Evolutionary conservation across 2,888 invertebrate species (phyloP).

Genomic region (Apamea sordens): DNA sequence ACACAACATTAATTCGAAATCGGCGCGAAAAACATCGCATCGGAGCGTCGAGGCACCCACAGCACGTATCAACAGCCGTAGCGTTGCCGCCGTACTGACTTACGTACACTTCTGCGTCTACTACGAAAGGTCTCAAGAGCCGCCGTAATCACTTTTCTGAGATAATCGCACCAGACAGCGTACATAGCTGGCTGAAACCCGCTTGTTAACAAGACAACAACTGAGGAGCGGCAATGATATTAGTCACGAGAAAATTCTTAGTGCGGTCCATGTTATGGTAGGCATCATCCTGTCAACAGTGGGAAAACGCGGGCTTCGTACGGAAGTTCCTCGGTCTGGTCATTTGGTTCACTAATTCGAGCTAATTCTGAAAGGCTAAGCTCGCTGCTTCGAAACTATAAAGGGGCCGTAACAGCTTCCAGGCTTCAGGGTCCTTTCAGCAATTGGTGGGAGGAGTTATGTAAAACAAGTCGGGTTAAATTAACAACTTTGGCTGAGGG

Average conservation of each 20-base stretch:
- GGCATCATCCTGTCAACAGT: constrained; percentile 77
- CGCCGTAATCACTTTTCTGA: constrained; percentile 48
- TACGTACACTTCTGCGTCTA: constrained; percentile 57
- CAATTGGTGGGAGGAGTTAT: constrained; percentile 62
- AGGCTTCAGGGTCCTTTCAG: constrained; percentile 49
- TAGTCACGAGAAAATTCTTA: constrained; percentile 39
- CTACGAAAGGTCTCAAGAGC: constrained; percentile 57
- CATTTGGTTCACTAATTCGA: constrained; percentile 82
- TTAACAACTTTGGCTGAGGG: constrained; percentile 60
- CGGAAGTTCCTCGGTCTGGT: constrained; percentile 75
- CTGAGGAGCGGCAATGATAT: constrained; percentile 60
- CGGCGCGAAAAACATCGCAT: constrained; percentile 79
- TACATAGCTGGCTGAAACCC: constrained; percentile 66
- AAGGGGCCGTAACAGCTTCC: constrained; percentile 48
- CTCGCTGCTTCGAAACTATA: constrained; percentile 61
- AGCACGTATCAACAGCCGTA: constrained; percentile 74
- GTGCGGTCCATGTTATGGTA: constrained; percentile 60
- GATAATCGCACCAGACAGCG: constrained; percentile 18
- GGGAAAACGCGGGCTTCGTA: constrained; percentile 73
- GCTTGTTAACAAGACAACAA: fast-evolving
- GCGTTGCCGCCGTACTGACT: constrained; percentile 83
- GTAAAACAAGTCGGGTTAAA: constrained; percentile 65
- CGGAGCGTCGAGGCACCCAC: constrained; percentile 55
- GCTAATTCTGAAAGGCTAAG: constrained; percentile 75
- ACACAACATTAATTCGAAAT: constrained; percentile 65